Evolutionary conservation across 1,140 invertebrate genomes (phyloP).

Genomic region (Drosophila asahinai): DNA sequence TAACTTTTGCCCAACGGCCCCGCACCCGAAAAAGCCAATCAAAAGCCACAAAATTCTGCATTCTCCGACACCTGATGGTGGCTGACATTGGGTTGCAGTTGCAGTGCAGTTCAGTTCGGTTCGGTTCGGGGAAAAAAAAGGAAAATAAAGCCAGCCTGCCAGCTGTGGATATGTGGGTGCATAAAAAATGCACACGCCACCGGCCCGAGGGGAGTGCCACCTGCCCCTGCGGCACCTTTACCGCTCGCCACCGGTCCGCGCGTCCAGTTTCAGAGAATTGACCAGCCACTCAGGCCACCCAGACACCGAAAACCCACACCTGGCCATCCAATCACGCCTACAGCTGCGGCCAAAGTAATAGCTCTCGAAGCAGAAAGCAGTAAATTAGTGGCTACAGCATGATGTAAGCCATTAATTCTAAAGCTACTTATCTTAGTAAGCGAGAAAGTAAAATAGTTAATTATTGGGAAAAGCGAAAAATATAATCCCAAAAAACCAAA

Average conservation of each 20-base stretch:
- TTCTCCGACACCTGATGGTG: slow-evolving; percentile 65
- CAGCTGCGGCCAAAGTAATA: slow-evolving; percentile 19
- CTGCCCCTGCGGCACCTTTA: slow-evolving; percentile 41
- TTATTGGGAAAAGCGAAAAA: neutral
- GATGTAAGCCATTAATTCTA: neutral
- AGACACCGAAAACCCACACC: slow-evolving; percentile 11
- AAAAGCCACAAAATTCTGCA: slow-evolving; percentile 74
- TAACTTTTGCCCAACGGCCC: slow-evolving; percentile 48
- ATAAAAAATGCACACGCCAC: slow-evolving; percentile 73
- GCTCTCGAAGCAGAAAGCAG: neutral
- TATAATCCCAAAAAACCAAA: too few relatives aligned
- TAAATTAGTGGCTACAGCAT: neutral
- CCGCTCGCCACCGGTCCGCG: slow-evolving; percentile 1
- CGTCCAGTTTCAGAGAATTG: slow-evolving; percentile 53
- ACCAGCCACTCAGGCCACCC: slow-evolving; percentile 48
- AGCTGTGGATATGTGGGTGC: slow-evolving; percentile 77
- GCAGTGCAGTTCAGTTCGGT: neutral
- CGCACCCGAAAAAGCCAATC: slow-evolving; percentile 64
- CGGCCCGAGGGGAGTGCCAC: slow-evolving; percentile 35
- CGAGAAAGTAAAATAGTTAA: neutral
- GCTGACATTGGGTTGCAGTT: slow-evolving; percentile 8
- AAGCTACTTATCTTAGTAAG: neutral
- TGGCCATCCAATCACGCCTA: slow-evolving; percentile 14
- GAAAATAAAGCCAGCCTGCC: slow-evolving; percentile 55
- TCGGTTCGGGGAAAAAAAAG: neutral